Base-by-base conservation (phyloP, 2,888 invertebrate genomes). In the Stenodema calcarata region DNA sequence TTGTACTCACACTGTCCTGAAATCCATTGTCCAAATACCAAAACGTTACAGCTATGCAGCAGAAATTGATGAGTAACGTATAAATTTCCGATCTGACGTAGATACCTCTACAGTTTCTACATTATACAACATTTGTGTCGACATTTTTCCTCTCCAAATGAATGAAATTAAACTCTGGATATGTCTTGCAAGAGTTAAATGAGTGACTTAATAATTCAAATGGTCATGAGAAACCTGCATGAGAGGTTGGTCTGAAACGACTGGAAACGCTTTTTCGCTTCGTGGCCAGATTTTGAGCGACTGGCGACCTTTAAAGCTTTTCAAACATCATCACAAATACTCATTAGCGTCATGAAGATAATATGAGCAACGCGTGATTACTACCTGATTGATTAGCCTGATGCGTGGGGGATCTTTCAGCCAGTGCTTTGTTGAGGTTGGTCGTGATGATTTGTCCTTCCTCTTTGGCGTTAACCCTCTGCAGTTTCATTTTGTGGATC, bases 401-500 rank as follows among this genome's bases (percentile, higher is more conserved):
- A 88, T 91, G 91, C 87, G 91, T 90, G 70, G 92, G 92, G 87
- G 92, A 92, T 88, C 91, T 90, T 86, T 90, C 90, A 80, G 92
- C 92, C 35, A 92, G 89, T 87, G 91, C 91, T 89, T 91, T 91
- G 89, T 89, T 90, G 89, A 89, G 91, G 91, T 87, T 91, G 47
- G 73, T 69, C 16, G 88, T 86, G 90, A 88, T 88, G 47, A 76
- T 83, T 18, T 81, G 81, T 28, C 88, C 86, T 82, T 89, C 88
- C 28, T 87, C 87, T 86, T 88, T 91, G 3, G 92, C 91, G 75
- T 75, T 75, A 88, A 93, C 91, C 84, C 93, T 91, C 88, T 94
- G 92, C 75, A 94, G 91, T 90, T 94, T 94, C 62, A 92, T 91
- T 12, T 93, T 92, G 90, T 94, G 94, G 44, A 94, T 90, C 90